Base-by-base conservation (phyloP, 2,888 invertebrate genomes). In the Alitta virens region DNA sequence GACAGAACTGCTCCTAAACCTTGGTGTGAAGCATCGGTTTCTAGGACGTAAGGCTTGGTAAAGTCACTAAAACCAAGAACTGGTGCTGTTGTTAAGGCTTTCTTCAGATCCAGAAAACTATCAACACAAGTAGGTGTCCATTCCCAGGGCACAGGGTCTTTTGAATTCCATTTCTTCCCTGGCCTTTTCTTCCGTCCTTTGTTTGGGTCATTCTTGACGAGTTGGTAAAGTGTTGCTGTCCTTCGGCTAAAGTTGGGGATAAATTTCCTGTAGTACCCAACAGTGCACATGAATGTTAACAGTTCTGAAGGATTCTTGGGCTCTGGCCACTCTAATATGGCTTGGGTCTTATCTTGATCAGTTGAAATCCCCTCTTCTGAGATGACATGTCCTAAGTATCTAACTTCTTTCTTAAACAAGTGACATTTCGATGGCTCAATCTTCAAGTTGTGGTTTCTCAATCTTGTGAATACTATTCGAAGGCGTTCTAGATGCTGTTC, bases 351-450 rank as follows among this genome's bases (percentile, higher is more conserved):
- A 5, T 25, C 27, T 24, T 56, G 61, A 18, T 59, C 63, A n/a
- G 56, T 43, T 33, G 18, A 2, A 1, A 63, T 24, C 7, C 63
- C 61, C 2, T 49, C 18, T 18, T 23, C 18, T n/a, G 46, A 49
- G 9, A 62, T 57, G 12, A 62, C 33, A 40, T 63, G 63, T 46
- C 63, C 63, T 14, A 64, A 43, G 40, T 46, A 64, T 16, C 16
- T 21, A 7, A 64, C 56, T 33, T 63, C 59, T 27, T 53, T 43
- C 54, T 25, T 33, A 18, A 58, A 58, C 9, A 71, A 59, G 23
- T 25, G 18, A 57, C 72, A 72, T 59, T 74, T 74, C 23, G 52
- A 63, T 1, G 67, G 64, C 51, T 71, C 68, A 9, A 74, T 33
- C 40, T 63, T 70, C 24, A 75, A 46, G 3, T n/a, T n/a, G n/a